Evolutionary conservation across 2,888 invertebrate genomes (phyloP).

Genomic region (Drosophila multiciliata): DNA sequence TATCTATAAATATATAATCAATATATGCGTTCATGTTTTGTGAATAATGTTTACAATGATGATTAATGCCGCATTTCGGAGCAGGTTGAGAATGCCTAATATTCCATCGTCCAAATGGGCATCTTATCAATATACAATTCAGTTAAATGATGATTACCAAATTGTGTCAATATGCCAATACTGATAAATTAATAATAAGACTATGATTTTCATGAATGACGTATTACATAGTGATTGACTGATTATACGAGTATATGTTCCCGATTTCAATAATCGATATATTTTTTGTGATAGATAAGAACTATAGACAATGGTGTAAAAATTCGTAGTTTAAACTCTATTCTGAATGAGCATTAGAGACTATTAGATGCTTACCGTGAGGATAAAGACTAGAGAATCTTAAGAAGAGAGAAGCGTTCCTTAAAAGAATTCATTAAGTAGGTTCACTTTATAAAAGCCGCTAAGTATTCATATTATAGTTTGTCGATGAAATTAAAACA

Average conservation of each 20-base stretch:
- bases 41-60: constrained; percentile 4
- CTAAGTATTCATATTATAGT: not conserved
- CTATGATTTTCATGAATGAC: not conserved
- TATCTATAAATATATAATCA: not conserved
- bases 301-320: not conserved
- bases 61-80: constrained; percentile 33
- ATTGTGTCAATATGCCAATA: constrained; percentile 39
- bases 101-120: constrained; percentile 15
- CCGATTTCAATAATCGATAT: not conserved
- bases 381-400: not conserved
- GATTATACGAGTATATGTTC: not conserved
- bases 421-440: not conserved
- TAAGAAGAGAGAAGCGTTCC: not conserved
- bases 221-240: not conserved
- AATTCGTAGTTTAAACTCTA: not conserved
- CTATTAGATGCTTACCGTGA: not conserved
- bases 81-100: not conserved
- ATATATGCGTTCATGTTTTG: not conserved
- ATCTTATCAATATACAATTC: constrained; percentile 30
- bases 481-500: not conserved
- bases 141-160: constrained; percentile 22
- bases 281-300: not conserved
- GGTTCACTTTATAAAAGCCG: not conserved
- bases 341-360: not conserved
- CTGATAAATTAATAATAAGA: not conserved